phyloP scores from a whole-genome alignment of 2,888 invertebrate genomes.

The Artemia sp. region DNA sequence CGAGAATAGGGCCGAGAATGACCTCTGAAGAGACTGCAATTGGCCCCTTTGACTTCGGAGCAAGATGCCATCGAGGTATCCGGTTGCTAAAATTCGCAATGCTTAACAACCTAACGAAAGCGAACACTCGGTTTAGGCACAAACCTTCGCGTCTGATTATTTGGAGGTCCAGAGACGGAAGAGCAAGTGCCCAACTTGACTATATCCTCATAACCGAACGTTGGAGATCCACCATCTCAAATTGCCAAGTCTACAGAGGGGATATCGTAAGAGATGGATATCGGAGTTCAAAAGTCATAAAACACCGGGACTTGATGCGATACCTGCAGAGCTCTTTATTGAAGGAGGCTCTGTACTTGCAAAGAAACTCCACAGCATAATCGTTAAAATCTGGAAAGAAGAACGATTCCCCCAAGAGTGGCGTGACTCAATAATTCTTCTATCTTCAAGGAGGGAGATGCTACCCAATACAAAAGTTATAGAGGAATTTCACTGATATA shows the following conservation, averaged over 20 bases:
- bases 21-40: too few species aligned
- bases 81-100: background rate
- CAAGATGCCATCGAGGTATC: background rate
- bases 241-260: too few species aligned
- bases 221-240: too few species aligned
- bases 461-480: too few species aligned
- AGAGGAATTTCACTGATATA: too few species aligned
- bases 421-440: background rate
- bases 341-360: background rate
- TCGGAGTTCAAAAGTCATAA: background rate
- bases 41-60: conserved; percentile 5
- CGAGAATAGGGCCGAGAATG: too few species aligned
- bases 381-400: conserved; percentile 2
- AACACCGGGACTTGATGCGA: background rate
- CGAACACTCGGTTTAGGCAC: background rate
- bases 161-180: background rate
- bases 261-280: too few species aligned
- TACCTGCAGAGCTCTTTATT: background rate
- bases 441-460: too few species aligned
- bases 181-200: too few species aligned
- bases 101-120: background rate
- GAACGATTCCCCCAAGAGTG: background rate
- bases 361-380: background rate
- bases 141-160: background rate
- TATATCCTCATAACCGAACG: too few species aligned